Evolutionary conservation across 2,797 vertebrate species (phyloP).

Genomic region (Malurus splendens): DNA sequence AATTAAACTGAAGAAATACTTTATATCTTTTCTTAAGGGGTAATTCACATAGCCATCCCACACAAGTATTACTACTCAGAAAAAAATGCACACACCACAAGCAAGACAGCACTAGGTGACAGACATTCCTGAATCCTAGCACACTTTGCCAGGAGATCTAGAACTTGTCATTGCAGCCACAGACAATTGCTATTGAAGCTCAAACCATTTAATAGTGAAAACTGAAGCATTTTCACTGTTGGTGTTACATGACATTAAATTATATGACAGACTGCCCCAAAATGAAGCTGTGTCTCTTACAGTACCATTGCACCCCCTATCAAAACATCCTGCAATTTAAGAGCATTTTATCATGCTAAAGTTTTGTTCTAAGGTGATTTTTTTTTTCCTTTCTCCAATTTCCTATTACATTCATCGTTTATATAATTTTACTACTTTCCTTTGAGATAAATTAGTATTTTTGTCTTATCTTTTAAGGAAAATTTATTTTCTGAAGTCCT

Average conservation of each 20-base stretch:
- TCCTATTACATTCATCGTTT: background rate
- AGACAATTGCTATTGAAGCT: background rate
- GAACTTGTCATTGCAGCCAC: background rate
- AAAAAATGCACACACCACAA: background rate
- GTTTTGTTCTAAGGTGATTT: background rate
- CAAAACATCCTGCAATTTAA: background rate
- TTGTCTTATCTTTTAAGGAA: background rate
- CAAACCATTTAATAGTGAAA: background rate
- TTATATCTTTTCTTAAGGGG: background rate
- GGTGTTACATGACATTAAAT: background rate
- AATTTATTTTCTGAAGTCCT: background rate
- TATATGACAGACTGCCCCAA: background rate
- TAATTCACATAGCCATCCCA: background rate
- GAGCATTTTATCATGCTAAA: background rate
- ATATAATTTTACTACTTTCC: background rate
- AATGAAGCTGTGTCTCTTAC: background rate
- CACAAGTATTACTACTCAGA: background rate
- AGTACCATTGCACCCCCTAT: accelerated
- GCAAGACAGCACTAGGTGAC: background rate
- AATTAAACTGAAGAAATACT: background rate
- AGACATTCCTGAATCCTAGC: background rate
- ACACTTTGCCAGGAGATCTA: background rate
- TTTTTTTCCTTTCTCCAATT: background rate
- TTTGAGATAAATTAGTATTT: background rate
- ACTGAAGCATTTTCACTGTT: background rate